phyloP scores from a whole-genome alignment of 2,113 vertebrate species.

The Daphoenositta chrysoptera region DNA sequence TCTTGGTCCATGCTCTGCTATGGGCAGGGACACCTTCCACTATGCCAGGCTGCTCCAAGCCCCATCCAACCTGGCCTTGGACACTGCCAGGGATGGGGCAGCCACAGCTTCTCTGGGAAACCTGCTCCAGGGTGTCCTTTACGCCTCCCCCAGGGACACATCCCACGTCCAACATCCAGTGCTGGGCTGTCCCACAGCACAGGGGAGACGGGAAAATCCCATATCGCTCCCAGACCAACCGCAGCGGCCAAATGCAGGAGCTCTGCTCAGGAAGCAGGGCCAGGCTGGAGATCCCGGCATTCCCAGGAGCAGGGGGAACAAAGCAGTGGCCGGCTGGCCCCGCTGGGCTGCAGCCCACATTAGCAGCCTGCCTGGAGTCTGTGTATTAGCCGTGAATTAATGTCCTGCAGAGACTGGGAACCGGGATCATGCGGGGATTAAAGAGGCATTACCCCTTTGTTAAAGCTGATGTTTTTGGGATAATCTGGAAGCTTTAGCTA shows the following conservation, averaged over 20 bases:
- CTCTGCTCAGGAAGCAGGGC: fast-evolving
- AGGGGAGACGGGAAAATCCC: neutral
- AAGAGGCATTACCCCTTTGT: slow-evolving; percentile 74
- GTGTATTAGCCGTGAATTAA: slow-evolving; percentile 72
- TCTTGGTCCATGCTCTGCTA: neutral
- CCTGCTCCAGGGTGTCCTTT: neutral
- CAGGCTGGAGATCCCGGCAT: neutral
- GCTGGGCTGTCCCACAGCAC: fast-evolving
- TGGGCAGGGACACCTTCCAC: neutral
- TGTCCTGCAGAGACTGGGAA: slow-evolving; percentile 65
- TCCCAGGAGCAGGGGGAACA: neutral
- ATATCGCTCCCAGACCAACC: fast-evolving
- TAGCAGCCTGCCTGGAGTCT: slow-evolving; percentile 37
- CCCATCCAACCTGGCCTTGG: fast-evolving
- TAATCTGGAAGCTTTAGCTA: slow-evolving; percentile 74
- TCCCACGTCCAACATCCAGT: fast-evolving
- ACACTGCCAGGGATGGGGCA: neutral
- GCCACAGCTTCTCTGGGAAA: neutral
- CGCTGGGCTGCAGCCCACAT: neutral
- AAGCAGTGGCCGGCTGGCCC: neutral
- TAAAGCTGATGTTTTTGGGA: slow-evolving; percentile 73
- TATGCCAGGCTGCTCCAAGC: neutral
- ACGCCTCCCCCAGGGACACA: neutral
- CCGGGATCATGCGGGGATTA: slow-evolving; percentile 67
- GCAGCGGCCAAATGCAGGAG: fast-evolving